phyloP scores from a whole-genome alignment of 2,113 vertebrate genomes.

The Pseudois nayaur region DNA sequence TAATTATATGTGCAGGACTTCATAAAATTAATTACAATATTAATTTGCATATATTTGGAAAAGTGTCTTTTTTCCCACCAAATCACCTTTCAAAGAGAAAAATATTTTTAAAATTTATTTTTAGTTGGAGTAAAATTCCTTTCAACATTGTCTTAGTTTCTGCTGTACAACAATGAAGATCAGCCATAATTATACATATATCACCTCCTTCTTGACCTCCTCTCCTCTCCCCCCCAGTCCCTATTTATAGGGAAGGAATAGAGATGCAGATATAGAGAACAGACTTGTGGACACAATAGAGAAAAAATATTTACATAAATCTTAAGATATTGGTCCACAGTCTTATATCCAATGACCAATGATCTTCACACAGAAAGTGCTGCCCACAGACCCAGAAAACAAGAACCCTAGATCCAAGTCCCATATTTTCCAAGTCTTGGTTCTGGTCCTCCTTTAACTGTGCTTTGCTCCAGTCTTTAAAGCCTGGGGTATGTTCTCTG shows the following conservation, averaged over 20 bases:
- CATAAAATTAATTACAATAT: not conserved
- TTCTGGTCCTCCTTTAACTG: not conserved
- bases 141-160: not conserved
- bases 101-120: not conserved
- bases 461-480: not conserved
- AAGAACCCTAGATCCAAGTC: not conserved
- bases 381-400: not conserved
- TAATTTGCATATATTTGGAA: not conserved
- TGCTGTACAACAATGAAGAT: not conserved
- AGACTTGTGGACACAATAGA: not conserved
- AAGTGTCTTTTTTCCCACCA: not conserved
- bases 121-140: not conserved
- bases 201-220: not conserved
- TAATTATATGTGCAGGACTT: not conserved
- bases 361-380: not conserved
- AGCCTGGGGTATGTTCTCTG: not conserved
- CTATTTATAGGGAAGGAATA: not conserved
- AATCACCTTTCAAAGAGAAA: not conserved
- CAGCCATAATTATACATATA: not conserved
- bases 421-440: not conserved
- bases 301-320: not conserved
- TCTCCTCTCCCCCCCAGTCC: rapidly evolving
- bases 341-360: not conserved
- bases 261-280: not conserved
- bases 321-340: not conserved